Conservation (phyloP, 2,888 invertebrate genomes). For the Holacanthella duospinosa region DNA sequence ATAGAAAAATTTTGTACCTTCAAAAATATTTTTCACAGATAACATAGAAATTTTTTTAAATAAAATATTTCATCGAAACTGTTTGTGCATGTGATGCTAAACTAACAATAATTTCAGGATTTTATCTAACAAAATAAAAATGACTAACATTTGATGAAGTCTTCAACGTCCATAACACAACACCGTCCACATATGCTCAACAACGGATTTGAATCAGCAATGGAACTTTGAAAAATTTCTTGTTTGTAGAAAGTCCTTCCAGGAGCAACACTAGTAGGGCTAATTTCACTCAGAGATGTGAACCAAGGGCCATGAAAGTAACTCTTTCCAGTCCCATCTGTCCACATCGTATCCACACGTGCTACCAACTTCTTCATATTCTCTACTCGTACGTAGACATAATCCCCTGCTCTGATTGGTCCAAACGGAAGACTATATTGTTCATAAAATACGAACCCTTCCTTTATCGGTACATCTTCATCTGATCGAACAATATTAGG, state of each 20-base stretch:
- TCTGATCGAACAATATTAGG: slow-evolving; percentile 57
- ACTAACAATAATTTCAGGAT: not conserved
- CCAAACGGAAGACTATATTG: slow-evolving; percentile 80
- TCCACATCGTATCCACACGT: slow-evolving; percentile 90
- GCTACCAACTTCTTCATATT: slow-evolving; percentile 83
- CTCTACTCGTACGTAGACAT: slow-evolving; percentile 85
- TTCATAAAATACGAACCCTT: slow-evolving; percentile 78
- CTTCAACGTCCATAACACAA: slow-evolving; percentile 75
- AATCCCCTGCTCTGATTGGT: slow-evolving; percentile 80
- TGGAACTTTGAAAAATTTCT: slow-evolving; percentile 80
- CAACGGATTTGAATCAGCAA: slow-evolving; percentile 82
- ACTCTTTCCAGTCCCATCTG: slow-evolving; percentile 73
- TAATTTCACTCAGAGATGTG: slow-evolving; percentile 75
- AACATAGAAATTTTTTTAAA: too few relatives aligned
- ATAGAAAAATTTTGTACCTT: too few relatives aligned
- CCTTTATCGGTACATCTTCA: slow-evolving; percentile 45
- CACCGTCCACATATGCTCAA: slow-evolving; percentile 86
- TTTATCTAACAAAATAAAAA: not conserved
- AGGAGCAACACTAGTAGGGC: slow-evolving; percentile 52
- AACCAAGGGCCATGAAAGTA: slow-evolving; percentile 92
- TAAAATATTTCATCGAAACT: too few relatives aligned
- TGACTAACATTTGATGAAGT: slow-evolving; percentile 71
- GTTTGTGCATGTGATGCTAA: too few relatives aligned
- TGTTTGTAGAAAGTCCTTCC: slow-evolving; percentile 78
- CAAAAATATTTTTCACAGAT: too few relatives aligned